These are phyloP conservation scores for Penaeus vannamei DNA, from an alignment of 1,140 invertebrate genomes.

Conservation along the genomic window DNA sequence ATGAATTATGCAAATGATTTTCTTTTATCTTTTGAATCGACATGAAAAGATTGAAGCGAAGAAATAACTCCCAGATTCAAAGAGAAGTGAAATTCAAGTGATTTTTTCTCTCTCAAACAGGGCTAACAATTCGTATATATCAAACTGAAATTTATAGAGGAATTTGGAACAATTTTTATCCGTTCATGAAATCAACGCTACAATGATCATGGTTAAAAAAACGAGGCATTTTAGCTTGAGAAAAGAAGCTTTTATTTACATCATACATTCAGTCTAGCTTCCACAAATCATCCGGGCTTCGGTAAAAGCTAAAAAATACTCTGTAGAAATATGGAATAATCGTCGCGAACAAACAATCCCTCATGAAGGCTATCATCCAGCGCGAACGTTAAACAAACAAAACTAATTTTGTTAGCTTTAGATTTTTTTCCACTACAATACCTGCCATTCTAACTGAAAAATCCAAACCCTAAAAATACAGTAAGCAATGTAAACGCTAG, in stretches of 20 bases:
- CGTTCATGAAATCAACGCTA: too few species aligned
- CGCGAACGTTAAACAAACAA: slow-evolving; percentile 38
- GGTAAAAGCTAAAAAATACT: background rate
- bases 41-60: too few species aligned
- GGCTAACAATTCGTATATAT: too few species aligned
- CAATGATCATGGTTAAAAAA: too few species aligned
- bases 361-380: background rate
- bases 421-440: slow-evolving; percentile 21
- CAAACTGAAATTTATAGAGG: too few species aligned
- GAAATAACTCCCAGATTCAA: too few species aligned
- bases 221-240: too few species aligned
- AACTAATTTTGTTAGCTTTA: slow-evolving; percentile 48
- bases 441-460: background rate
- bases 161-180: too few species aligned
- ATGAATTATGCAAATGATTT: too few species aligned
- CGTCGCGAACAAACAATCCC: slow-evolving; percentile 44
- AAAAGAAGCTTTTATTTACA: slow-evolving; percentile 43
- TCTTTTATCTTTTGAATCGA: too few species aligned
- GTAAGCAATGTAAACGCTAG: slow-evolving; percentile 4
- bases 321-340: slow-evolving; percentile 43
- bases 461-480: slow-evolving; percentile 34
- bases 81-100: too few species aligned
- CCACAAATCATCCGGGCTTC: background rate
- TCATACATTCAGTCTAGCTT: slow-evolving; percentile 5
- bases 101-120: too few species aligned